phyloP scores from a whole-genome alignment of 1,140 invertebrate species.

The Physella acuta region DNA sequence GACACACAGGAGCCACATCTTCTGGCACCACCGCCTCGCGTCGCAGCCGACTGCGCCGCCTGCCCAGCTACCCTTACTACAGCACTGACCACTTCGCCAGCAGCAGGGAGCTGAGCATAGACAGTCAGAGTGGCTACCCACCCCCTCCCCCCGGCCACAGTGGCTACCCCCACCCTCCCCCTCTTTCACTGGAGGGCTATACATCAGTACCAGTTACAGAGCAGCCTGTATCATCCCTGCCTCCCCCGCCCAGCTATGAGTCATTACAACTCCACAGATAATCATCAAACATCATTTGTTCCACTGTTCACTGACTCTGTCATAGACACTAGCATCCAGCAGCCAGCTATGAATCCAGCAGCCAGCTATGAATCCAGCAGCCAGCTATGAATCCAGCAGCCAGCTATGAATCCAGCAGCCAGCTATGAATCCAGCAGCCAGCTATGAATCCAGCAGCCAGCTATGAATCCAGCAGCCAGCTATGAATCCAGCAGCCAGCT shows the following conservation, averaged over 20 bases:
- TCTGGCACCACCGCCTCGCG: not conserved
- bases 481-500: no score
- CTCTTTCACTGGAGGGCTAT: not conserved
- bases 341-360: no score
- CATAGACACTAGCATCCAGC: no score
- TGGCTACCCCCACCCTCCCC: not conserved
- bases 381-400: no score
- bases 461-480: no score
- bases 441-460: no score
- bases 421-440: no score
- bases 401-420: no score
- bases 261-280: no score
- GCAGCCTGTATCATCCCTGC: slow-evolving; percentile 7
- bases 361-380: no score
- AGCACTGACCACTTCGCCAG: slow-evolving; percentile 19
- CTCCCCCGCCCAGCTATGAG: slow-evolving; percentile 28
- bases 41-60: slow-evolving; percentile 17
- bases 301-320: no score
- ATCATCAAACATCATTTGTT: no score
- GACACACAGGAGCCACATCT: slow-evolving; percentile 24
- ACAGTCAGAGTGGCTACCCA: not conserved
- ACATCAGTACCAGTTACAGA: not conserved
- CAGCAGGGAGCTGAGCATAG: not conserved
- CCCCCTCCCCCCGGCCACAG: not conserved
- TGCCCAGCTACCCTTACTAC: slow-evolving; percentile 35